Conservation (phyloP, 2,888 invertebrate genomes). For the Escarpia spicata region DNA sequence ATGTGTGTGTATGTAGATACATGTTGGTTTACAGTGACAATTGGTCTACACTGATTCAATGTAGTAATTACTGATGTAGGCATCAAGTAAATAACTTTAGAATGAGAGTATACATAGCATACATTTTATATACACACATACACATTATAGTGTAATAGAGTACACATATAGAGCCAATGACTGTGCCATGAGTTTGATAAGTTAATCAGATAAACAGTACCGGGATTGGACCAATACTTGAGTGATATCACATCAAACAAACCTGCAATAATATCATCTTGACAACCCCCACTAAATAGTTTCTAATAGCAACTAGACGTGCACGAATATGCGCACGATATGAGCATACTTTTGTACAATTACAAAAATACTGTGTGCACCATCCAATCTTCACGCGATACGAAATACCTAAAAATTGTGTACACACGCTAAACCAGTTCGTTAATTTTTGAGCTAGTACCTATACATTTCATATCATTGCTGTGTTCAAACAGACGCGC, state of each 20-base stretch:
- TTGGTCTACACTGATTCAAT: neutral
- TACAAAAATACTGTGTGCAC: neutral
- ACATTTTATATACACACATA: too few relatives aligned
- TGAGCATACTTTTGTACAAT: slow-evolving; percentile 4
- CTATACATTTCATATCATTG: neutral
- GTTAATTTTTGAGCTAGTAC: neutral
- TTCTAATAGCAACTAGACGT: neutral
- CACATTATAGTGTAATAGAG: too few relatives aligned
- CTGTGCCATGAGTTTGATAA: neutral
- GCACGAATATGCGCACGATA: neutral
- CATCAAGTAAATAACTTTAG: neutral
- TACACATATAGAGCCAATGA: neutral
- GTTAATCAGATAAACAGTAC: neutral
- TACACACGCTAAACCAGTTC: neutral
- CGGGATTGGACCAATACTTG: neutral
- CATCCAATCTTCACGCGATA: neutral
- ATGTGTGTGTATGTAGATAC: neutral
- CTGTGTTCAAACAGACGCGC: neutral
- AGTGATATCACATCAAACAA: neutral
- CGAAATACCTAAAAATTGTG: neutral
- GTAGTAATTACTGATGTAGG: neutral
- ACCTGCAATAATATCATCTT: neutral
- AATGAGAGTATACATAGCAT: neutral
- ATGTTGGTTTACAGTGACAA: neutral
- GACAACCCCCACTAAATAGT: neutral